A percentile compares a stretch with the other conserved stretches of the same genome.
These are phyloP conservation scores for Tipula lateralis DNA, from an alignment of 2,888 invertebrate species.

Conservation along the genomic window DNA sequence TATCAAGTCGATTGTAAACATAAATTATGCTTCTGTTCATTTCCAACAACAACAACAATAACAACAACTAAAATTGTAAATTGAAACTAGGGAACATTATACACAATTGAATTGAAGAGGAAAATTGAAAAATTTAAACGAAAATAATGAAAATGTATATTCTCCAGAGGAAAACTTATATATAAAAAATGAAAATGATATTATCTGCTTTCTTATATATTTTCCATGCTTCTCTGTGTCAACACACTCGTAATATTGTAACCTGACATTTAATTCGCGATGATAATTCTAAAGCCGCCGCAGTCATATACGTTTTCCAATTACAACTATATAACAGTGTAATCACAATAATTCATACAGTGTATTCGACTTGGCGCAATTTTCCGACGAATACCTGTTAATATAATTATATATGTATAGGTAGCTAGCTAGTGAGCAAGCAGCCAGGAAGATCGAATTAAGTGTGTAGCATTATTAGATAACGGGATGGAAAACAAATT, in stretches of 20 bases:
- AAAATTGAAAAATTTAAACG: neutral
- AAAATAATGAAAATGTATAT: neutral
- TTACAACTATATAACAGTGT: neutral
- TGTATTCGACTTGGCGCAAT: neutral
- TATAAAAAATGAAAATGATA: neutral
- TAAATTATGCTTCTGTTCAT: no score
- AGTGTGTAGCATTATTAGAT: neutral
- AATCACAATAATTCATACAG: neutral
- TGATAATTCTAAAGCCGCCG: neutral
- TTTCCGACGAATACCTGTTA: neutral
- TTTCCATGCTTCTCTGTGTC: neutral
- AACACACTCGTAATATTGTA: neutral
- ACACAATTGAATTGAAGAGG: neutral
- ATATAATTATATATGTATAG: neutral
- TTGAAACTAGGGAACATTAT: constrained; percentile 5
- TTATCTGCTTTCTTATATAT: neutral
- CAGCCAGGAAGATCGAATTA: neutral
- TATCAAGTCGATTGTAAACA: no score
- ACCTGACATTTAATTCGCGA: constrained; percentile 11
- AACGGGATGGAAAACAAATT: neutral
- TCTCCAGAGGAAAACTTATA: neutral
- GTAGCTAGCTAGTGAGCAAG: no score
- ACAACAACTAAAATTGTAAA: no score
- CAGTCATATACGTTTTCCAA: neutral
- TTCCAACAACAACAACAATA: no score